Conservation (phyloP, 2,888 invertebrate genomes). For the Agriopis aurantiaria region DNA sequence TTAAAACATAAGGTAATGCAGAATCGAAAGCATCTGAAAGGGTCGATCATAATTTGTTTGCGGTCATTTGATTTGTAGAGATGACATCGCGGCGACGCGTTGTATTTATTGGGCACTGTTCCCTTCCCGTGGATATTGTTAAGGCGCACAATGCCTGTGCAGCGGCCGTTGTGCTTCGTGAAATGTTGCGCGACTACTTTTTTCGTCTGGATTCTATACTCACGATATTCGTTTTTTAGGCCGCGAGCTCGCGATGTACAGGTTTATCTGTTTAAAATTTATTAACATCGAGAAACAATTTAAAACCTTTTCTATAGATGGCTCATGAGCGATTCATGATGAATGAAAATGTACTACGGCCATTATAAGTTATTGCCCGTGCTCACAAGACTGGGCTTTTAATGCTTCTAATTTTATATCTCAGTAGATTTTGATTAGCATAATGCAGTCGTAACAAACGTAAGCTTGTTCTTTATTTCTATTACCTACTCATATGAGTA, state of each 20-base stretch:
- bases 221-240: slow-evolving; percentile 84
- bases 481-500: not conserved
- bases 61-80: slow-evolving; percentile 79
- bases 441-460: slow-evolving; percentile 26
- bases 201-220: slow-evolving; percentile 86
- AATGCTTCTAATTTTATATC: slow-evolving; percentile 48
- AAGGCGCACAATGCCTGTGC: slow-evolving; percentile 83
- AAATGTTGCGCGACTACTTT: slow-evolving; percentile 87
- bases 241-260: slow-evolving; percentile 84
- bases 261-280: slow-evolving; percentile 87
- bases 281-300: slow-evolving; percentile 86
- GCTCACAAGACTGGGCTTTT: slow-evolving; percentile 52
- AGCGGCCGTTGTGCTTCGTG: slow-evolving; percentile 85
- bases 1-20: slow-evolving; percentile 48
- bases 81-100: slow-evolving; percentile 73
- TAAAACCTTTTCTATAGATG: slow-evolving; percentile 82
- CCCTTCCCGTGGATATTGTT: slow-evolving; percentile 80
- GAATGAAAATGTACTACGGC: slow-evolving; percentile 72
- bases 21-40: slow-evolving; percentile 77
- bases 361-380: slow-evolving; percentile 70
- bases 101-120: slow-evolving; percentile 78
- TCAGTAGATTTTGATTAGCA: slow-evolving; percentile 29
- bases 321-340: slow-evolving; percentile 78
- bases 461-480: slow-evolving; percentile 4
- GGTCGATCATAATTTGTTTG: slow-evolving; percentile 76